Percentiles rank a stretch among this genome's conserved stretches.
phyloP scores from a whole-genome alignment of 2,113 vertebrate genomes.

The Petroica traversi region DNA sequence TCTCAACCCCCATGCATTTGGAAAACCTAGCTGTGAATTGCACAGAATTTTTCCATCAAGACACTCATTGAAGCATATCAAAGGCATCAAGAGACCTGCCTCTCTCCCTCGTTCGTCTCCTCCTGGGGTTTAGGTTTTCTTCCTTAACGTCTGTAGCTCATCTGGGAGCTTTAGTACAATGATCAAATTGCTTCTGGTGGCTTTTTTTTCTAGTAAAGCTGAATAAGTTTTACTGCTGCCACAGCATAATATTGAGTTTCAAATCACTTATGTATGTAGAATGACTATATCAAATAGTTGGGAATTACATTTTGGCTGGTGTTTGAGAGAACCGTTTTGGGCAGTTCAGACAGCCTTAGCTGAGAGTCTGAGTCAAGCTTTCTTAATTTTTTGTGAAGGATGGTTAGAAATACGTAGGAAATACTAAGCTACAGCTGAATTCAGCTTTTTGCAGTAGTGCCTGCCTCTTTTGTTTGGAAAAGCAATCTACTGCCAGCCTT shows the following conservation, averaged over 20 bases:
- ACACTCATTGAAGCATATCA: neutral
- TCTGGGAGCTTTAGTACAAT: neutral
- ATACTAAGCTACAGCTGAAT: neutral
- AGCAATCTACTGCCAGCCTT: neutral
- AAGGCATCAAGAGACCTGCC: neutral
- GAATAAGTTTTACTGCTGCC: neutral
- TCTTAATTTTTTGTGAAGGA: neutral
- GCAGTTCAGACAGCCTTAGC: neutral
- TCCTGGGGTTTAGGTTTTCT: neutral
- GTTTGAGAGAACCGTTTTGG: neutral
- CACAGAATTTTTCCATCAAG: neutral
- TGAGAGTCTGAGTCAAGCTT: neutral
- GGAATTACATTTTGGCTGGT: neutral
- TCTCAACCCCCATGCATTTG: fast-evolving
- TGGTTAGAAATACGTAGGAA: neutral
- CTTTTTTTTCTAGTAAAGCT: neutral
- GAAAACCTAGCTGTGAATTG: neutral
- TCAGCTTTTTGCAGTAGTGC: neutral
- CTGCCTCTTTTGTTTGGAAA: neutral
- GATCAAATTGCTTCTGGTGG: neutral
- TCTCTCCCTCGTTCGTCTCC: neutral
- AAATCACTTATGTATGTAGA: neutral
- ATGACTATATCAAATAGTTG: neutral
- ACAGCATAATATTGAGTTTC: constrained; percentile 15
- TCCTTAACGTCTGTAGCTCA: neutral